phyloP scores from a whole-genome alignment of 2,888 invertebrate genomes.

The Drosophila picticornis region DNA sequence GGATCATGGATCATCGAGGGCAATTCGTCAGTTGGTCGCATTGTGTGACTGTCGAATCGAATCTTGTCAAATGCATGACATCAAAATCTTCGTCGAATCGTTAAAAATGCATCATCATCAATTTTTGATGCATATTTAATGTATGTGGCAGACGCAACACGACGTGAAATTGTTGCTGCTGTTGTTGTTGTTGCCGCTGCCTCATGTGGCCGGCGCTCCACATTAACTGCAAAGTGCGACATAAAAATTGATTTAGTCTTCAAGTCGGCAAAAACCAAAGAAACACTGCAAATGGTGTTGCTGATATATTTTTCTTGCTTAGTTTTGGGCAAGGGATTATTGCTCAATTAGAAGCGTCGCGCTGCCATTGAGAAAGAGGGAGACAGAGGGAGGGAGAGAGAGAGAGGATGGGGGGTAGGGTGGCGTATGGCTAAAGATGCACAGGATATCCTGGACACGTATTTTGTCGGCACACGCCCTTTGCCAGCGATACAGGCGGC shows the following conservation, averaged over 20 bases:
- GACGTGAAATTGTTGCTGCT: not conserved
- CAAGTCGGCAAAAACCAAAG: constrained; percentile 57
- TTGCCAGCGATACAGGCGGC: not conserved
- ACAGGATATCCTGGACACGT: constrained; percentile 48
- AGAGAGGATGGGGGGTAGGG: not conserved
- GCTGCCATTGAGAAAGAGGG: constrained; percentile 6
- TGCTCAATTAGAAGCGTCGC: constrained; percentile 66
- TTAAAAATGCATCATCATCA: constrained; percentile 81
- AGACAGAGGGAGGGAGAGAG: not conserved
- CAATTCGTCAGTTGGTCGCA: constrained; percentile 53
- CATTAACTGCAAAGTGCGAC: constrained; percentile 73
- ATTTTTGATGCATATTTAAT: constrained; percentile 80
- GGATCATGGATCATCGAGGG: constrained; percentile 39
- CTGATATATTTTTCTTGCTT: constrained; percentile 22
- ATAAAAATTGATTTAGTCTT: constrained; percentile 77
- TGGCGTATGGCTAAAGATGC: constrained; percentile 4
- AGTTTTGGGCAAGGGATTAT: constrained; percentile 42
- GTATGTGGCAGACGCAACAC: constrained; percentile 52
- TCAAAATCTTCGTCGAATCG: constrained; percentile 74
- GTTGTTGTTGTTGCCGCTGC: constrained; percentile 10
- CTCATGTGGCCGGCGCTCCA: constrained; percentile 42
- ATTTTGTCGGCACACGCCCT: constrained; percentile 48
- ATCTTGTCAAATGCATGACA: constrained; percentile 74
- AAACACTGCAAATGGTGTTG: constrained; percentile 42
- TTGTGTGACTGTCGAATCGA: constrained; percentile 62